Base-by-base conservation (phyloP, 1,140 invertebrate species). In the Plutomurus gul region DNA sequence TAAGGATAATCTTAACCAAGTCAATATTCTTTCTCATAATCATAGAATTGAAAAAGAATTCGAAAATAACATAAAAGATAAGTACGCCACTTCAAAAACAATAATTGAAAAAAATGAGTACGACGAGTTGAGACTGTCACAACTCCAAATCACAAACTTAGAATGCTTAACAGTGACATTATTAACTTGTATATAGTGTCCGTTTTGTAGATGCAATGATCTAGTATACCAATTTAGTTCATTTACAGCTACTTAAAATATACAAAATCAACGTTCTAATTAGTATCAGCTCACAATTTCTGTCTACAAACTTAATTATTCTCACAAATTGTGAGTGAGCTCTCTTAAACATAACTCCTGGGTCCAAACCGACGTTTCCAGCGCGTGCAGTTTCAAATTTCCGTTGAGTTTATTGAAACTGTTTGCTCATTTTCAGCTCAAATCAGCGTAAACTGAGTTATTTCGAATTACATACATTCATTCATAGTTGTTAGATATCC, bases 1-100 rank as follows among this genome's bases (percentile, higher is more conserved):
- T 65, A 65, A 65, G 4, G 56, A 65, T 65, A 65, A 65, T 65
- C 56, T n/a, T 65, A 65, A 65, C 30, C 56, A 30, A 65, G 56
- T 65, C 56, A 65, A 65, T 65, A 65, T 33, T 65, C 30, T 65
- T 65, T 51, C 18, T 51, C 18, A 22, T 22, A 51, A 51, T 7
- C 5, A 3, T 51, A 51, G 47, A n/a, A 7, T 51, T 22, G 47
- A 11, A 51, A 51, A 3, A 22, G 47, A 51, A 20, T n/a, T n/a
- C n/a, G n/a, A n/a, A n/a, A n/a, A n/a, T n/a, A n/a, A n/a, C n/a
- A n/a, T n/a, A n/a, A n/a, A n/a, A n/a, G n/a, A n/a, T n/a, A n/a
- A n/a, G n/a, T n/a, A n/a, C n/a, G n/a, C n/a, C n/a, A n/a, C n/a
- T n/a, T n/a, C n/a, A n/a, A n/a, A n/a, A n/a, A n/a, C n/a, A n/a